These are phyloP conservation scores for Lucilia cuprina DNA, from an alignment of 1,140 invertebrate genomes.

Conservation along the genomic window DNA sequence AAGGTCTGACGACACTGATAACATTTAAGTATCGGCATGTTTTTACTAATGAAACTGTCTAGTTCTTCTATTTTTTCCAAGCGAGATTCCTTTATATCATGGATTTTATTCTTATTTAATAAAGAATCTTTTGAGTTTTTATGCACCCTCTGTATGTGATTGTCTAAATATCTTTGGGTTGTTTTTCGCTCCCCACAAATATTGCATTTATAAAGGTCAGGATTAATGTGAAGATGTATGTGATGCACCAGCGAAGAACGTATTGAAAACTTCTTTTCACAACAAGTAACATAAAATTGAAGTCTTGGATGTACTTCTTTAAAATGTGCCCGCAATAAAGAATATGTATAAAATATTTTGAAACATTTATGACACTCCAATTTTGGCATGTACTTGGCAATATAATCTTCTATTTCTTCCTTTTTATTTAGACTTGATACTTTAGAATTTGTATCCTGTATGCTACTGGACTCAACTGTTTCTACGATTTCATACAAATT, in stretches of 20 bases:
- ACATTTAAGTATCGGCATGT: too few species aligned
- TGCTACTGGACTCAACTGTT: too few species aligned
- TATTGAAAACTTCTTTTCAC: slow-evolving; percentile 45
- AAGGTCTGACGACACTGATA: too few species aligned
- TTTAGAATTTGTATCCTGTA: neutral
- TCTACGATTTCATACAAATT: too few species aligned
- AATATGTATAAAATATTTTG: neutral
- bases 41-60: too few species aligned
- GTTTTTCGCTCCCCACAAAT: slow-evolving; percentile 29
- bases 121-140: slow-evolving; percentile 44
- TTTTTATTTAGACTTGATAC: neutral
- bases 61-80: slow-evolving; percentile 39
- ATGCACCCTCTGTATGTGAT: slow-evolving; percentile 31
- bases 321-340: slow-evolving; percentile 15
- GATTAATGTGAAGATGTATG: slow-evolving; percentile 46
- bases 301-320: neutral
- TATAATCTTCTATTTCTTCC: slow-evolving; percentile 17
- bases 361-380: slow-evolving; percentile 26
- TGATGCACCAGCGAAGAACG: slow-evolving; percentile 47
- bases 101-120: slow-evolving; percentile 44
- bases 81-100: slow-evolving; percentile 37
- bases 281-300: slow-evolving; percentile 42
- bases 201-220: slow-evolving; percentile 43
- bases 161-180: slow-evolving; percentile 1
- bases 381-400: slow-evolving; percentile 5